Conservation (phyloP, 2,797 vertebrate species). For the Diplodus puntazzo region DNA sequence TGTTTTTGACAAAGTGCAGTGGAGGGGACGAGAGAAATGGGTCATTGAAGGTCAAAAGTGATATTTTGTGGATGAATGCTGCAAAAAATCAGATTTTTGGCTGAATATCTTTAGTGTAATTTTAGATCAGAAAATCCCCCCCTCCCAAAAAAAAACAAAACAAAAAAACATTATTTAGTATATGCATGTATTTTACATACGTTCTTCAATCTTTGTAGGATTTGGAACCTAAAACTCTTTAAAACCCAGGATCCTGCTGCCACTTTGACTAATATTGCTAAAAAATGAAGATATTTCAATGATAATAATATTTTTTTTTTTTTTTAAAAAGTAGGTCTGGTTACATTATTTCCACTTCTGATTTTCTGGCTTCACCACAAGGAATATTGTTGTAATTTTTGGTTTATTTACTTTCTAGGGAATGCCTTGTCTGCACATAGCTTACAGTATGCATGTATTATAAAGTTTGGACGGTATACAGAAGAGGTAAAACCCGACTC, state of each 20-base stretch:
- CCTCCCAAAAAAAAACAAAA: too few relatives aligned
- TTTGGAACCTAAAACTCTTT: background rate
- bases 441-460: background rate
- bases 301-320: background rate
- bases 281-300: background rate
- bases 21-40: background rate
- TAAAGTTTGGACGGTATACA: background rate
- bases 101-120: background rate
- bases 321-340: background rate
- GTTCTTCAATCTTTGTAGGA: background rate
- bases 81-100: background rate
- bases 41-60: background rate
- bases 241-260: background rate
- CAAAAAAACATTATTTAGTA: background rate
- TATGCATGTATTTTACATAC: background rate
- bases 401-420: background rate
- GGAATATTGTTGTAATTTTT: background rate
- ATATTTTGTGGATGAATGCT: background rate
- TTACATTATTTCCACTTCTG: background rate
- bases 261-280: background rate
- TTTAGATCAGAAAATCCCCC: background rate
- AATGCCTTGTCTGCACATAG: background rate
- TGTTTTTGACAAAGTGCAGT: constrained; percentile 6
- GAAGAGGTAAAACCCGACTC: background rate
- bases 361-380: background rate